phyloP scores from a whole-genome alignment of 1,140 invertebrate species.

The Arctopsyche grandis region DNA sequence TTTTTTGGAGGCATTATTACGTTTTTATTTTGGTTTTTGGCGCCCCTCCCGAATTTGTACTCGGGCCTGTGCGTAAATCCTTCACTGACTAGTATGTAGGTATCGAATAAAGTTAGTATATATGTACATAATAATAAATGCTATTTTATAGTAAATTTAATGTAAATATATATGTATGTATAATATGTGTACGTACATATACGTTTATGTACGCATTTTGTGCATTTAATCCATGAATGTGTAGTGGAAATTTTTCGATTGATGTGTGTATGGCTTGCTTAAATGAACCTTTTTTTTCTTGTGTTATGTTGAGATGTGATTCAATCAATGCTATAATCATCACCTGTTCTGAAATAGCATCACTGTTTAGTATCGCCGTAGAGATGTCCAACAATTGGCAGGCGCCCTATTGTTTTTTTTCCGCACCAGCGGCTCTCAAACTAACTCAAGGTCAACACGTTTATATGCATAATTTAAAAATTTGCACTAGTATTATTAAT shows the following conservation, averaged over 20 bases:
- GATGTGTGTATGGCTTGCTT: not conserved
- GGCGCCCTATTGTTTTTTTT: not conserved
- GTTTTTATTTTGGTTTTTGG: too few relatives aligned
- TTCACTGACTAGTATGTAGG: too few relatives aligned
- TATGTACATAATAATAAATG: too few relatives aligned
- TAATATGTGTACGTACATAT: too few relatives aligned
- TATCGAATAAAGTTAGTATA: too few relatives aligned
- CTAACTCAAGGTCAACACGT: not conserved
- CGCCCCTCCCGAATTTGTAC: too few relatives aligned
- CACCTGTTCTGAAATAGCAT: conserved; percentile 13
- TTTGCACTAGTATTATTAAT: not conserved
- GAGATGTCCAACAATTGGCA: not conserved
- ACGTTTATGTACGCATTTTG: too few relatives aligned
- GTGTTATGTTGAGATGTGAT: not conserved
- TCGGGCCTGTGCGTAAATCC: too few relatives aligned
- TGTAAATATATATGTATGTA: too few relatives aligned
- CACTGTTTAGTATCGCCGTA: not conserved
- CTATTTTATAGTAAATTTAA: too few relatives aligned
- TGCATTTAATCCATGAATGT: too few relatives aligned
- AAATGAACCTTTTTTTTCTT: not conserved
- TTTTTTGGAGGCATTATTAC: too few relatives aligned
- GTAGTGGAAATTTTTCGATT: not conserved
- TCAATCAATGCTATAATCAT: conserved; percentile 8
- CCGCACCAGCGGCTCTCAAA: not conserved
- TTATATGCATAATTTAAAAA: not conserved